These are phyloP conservation scores for Anomalospiza imberbis DNA, from an alignment of 2,797 vertebrate genomes.

Conservation along the genomic window DNA sequence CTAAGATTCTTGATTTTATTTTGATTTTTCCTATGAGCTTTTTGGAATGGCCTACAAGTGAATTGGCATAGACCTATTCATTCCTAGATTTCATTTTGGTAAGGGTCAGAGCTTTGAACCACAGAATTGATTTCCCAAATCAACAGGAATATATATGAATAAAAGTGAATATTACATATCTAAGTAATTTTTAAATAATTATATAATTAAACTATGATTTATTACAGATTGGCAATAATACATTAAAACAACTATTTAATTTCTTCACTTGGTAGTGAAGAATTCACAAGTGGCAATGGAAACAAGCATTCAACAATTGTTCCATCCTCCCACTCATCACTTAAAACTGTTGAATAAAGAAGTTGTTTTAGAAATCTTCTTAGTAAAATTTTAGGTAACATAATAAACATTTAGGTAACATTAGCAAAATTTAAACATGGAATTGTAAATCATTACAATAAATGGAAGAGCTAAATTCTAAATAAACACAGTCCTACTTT, in stretches of 20 bases:
- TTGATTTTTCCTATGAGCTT: background rate
- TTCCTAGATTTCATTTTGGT: background rate
- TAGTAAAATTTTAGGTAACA: background rate
- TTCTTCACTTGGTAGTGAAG: background rate
- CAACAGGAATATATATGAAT: background rate
- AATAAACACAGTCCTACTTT: background rate
- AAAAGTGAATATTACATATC: background rate
- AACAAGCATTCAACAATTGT: background rate
- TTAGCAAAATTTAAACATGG: background rate
- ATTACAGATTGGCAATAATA: background rate
- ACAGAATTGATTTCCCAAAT: background rate
- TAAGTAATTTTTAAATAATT: background rate
- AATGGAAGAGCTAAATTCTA: background rate
- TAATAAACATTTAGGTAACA: background rate
- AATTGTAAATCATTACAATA: background rate
- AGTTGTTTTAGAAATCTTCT: background rate
- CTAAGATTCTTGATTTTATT: background rate
- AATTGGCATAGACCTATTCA: background rate
- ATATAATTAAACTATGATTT: background rate
- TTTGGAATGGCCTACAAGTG: background rate
- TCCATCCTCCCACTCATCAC: background rate
- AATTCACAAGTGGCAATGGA: background rate
- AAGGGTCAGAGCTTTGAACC: background rate
- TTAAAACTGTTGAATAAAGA: background rate
- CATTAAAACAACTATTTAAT: background rate